A percentile compares a stretch with the other conserved stretches of the same genome.
Evolutionary conservation across 1,140 invertebrate genomes (phyloP).

Genomic region (Mya arenaria): DNA sequence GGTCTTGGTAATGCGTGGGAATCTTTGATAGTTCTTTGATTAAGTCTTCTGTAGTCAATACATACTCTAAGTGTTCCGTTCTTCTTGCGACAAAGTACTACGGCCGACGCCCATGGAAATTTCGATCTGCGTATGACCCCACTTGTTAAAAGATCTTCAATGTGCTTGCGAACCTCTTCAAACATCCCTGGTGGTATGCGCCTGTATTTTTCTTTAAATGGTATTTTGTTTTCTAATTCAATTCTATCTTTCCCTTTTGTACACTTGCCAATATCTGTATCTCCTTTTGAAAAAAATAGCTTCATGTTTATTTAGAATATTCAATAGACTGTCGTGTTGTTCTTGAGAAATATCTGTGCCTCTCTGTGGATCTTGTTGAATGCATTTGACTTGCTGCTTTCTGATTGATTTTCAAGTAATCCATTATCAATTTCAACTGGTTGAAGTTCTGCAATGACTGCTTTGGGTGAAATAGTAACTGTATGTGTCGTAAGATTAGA

Average conservation of each 20-base stretch:
- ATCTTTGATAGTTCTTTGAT: slow-evolving; percentile 79
- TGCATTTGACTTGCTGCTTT: background rate
- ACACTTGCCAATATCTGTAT: slow-evolving; percentile 8
- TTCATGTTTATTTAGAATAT: no score
- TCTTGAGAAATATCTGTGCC: background rate
- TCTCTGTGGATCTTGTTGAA: background rate
- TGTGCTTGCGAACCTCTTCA: slow-evolving; percentile 3
- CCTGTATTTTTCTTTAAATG: slow-evolving; percentile 7
- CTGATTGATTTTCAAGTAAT: background rate
- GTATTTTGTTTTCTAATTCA: background rate
- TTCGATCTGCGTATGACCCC: slow-evolving; percentile 19
- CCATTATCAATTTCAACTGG: background rate
- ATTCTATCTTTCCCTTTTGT: slow-evolving; percentile 21
- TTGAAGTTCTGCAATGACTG: slow-evolving; percentile 2
- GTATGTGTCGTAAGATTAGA: background rate
- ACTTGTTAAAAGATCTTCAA: background rate
- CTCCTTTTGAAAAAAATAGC: slow-evolving; percentile 1
- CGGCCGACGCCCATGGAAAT: slow-evolving; percentile 11
- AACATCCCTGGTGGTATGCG: slow-evolving; percentile 2
- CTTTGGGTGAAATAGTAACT: background rate
- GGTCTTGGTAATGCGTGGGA: slow-evolving; percentile 83
- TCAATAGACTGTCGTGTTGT: no score
- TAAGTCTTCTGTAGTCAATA: no score
- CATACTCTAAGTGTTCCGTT: slow-evolving; percentile 58
- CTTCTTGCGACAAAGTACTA: slow-evolving; percentile 17